These are phyloP conservation scores for Amblyopsis rosae DNA, from an alignment of 2,113 vertebrate genomes.

Conservation along the genomic window DNA sequence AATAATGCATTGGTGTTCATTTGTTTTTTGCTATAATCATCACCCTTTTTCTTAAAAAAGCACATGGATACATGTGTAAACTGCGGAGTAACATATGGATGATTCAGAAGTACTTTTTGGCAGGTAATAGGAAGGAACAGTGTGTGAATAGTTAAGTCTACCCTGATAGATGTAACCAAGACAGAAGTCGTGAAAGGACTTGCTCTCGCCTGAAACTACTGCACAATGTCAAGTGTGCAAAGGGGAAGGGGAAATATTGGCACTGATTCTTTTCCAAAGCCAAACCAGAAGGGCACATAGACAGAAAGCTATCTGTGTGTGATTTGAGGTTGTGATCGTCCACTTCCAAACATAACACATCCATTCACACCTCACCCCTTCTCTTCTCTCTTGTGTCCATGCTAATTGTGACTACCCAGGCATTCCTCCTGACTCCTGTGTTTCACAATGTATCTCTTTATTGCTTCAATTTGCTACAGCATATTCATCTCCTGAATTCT, in stretches of 20 bases:
- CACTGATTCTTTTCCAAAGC: slow-evolving; percentile 18
- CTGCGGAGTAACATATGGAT: too few species aligned
- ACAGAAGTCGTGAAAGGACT: slow-evolving; percentile 15
- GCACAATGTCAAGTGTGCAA: neutral
- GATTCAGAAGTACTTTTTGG: too few species aligned
- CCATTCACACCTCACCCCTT: neutral
- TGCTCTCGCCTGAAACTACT: slow-evolving; percentile 17
- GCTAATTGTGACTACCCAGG: slow-evolving; percentile 49
- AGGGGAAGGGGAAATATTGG: slow-evolving; percentile 20
- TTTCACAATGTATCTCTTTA: slow-evolving; percentile 26
- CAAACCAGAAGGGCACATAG: slow-evolving; percentile 38
- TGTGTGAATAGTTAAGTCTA: too few species aligned
- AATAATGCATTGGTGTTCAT: too few species aligned
- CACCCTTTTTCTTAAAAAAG: too few species aligned
- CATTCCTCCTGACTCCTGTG: slow-evolving; percentile 24
- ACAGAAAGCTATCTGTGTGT: slow-evolving; percentile 27
- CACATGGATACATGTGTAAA: too few species aligned
- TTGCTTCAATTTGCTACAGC: slow-evolving; percentile 30
- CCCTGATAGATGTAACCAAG: neutral
- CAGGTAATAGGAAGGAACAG: too few species aligned
- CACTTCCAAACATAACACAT: slow-evolving; percentile 7
- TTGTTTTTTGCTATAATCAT: too few species aligned
- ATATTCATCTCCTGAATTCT: slow-evolving; percentile 31
- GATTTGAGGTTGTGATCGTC: slow-evolving; percentile 46
- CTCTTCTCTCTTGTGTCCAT: slow-evolving; percentile 18